These are phyloP conservation scores for Plecotus auritus DNA, from an alignment of 2,113 vertebrate species.

Conservation along the genomic window DNA sequence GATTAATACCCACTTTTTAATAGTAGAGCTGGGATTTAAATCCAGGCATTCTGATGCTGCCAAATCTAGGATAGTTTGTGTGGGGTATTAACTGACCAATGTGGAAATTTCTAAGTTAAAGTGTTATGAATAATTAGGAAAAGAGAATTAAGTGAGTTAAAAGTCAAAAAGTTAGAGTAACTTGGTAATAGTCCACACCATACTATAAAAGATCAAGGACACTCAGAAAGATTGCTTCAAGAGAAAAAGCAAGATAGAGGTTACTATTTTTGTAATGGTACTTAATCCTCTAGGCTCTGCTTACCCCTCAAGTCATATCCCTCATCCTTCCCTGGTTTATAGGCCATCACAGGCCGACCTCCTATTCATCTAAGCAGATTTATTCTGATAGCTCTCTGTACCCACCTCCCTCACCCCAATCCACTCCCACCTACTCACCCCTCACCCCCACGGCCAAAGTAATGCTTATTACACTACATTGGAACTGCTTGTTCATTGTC, in stretches of 20 bases:
- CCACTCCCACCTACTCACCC: accelerated
- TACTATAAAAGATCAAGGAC: not conserved
- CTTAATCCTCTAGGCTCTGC: not conserved
- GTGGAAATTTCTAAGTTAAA: not conserved
- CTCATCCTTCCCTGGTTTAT: not conserved
- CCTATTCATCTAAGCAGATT: not conserved
- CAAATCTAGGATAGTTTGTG: not conserved
- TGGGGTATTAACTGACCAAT: not conserved
- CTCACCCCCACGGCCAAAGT: not conserved
- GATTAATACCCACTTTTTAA: not conserved
- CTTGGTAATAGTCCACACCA: not conserved
- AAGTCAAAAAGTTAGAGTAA: not conserved
- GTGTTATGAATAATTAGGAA: not conserved
- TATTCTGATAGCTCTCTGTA: not conserved
- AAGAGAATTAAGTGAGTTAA: not conserved
- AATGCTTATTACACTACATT: not conserved
- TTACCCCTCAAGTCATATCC: not conserved
- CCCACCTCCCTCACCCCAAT: not conserved
- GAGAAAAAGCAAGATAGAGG: not conserved
- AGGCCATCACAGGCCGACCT: not conserved
- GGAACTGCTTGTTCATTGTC: not conserved
- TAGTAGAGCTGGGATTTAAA: not conserved
- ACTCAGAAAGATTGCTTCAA: not conserved
- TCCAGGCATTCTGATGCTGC: not conserved
- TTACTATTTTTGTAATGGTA: not conserved